Base-by-base conservation (phyloP, 2,113 vertebrate genomes). In the Psilopogon haemacephalus region DNA sequence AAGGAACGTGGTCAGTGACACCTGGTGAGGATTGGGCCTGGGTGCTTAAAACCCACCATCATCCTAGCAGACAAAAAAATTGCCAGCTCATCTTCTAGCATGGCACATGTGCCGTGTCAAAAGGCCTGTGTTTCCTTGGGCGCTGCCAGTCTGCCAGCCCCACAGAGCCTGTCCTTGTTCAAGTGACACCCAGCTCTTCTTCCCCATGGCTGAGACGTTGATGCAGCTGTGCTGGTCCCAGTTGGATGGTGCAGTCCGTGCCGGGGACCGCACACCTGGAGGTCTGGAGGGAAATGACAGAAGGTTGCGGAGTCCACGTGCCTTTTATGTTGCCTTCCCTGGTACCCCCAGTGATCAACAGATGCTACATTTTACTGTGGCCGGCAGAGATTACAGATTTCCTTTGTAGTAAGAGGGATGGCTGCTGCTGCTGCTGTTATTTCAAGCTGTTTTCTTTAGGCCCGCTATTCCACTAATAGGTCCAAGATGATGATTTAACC, bases 351-450 rank as follows among this genome's bases (percentile, higher is more conserved):
- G 63, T 72, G 94, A 96, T 93, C 97, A 97, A 95, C 97, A 98
- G 97, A 97, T 98, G 97, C 89, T 96, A 62, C 26, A 23, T 94
- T 96, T 97, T 92, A 84, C 86, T 90, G 79, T 56, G 94, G 88
- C 88, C 59, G 24, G 90, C 76, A 55, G 86, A 96, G 96, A 72
- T 94, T 96, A 93, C 92, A 89, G 95, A 95, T 97, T 94, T 96
- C 94, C 94, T 97, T 97, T 96, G 97, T 88, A 93, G 94, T 88
- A 84, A 81, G 76, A 88, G 87, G 95, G 96, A 95, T 96, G 94
- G 93, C 96, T 96, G 84, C 77, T 83, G 73, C 89, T 73, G 73
- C 32, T 44, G 76, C 58, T 37, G 33, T 5, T 24, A 60, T 81
- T 96, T 84, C 83, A 94, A 65, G 60, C 30, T 89, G 86, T 96